These are phyloP conservation scores for Brachylomia viminalis DNA, from an alignment of 2,888 invertebrate genomes.

Conservation along the genomic window DNA sequence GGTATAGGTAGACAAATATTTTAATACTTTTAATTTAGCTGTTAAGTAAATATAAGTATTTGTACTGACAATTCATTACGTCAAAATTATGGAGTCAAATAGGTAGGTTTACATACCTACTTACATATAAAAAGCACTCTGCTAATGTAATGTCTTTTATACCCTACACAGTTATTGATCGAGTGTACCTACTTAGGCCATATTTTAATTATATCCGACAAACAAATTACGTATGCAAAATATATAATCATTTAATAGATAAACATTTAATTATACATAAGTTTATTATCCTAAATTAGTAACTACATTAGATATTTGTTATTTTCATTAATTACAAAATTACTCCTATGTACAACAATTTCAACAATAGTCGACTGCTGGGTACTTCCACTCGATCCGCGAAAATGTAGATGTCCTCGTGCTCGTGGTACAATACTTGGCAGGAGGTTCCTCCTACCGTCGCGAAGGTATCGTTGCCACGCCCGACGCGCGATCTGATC, in stretches of 20 bases:
- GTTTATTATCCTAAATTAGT: constrained; percentile 70
- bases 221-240: constrained; percentile 64
- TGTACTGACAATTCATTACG: constrained; percentile 34
- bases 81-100: constrained; percentile 10
- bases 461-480: constrained; percentile 12
- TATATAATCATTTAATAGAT: constrained; percentile 53
- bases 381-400: constrained; percentile 33
- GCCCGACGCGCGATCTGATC: constrained; percentile 37
- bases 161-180: constrained; percentile 42
- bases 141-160: constrained; percentile 60
- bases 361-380: constrained; percentile 56
- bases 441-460: background rate
- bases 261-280: constrained; percentile 51
- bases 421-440: constrained; percentile 6
- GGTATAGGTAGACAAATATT: constrained; percentile 21
- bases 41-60: constrained; percentile 22
- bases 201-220: constrained; percentile 30
- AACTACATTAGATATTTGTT: constrained; percentile 68
- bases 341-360: constrained; percentile 72
- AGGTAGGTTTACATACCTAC: constrained; percentile 7
- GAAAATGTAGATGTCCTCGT: constrained; percentile 11
- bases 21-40: constrained; percentile 17
- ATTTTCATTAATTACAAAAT: constrained; percentile 73
- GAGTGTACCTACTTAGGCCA: constrained; percentile 36
- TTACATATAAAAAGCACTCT: constrained; percentile 35